Conservation (phyloP, 2,113 vertebrate species). For the Porphyrio hochstetteri region DNA sequence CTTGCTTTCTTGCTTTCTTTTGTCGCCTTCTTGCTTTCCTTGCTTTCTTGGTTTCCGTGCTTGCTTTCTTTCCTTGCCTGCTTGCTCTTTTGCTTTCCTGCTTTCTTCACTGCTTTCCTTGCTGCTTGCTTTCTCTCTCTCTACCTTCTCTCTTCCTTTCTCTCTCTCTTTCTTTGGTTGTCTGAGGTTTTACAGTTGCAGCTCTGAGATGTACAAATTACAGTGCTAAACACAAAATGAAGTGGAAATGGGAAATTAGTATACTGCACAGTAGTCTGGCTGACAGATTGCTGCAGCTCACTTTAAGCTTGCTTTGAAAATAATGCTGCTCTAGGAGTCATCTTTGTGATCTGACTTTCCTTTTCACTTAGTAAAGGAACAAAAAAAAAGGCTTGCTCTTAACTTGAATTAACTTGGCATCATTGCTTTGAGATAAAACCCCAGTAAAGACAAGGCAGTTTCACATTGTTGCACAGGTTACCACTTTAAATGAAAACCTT, state of each 20-base stretch:
- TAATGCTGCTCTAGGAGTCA: background rate
- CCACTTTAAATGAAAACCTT: background rate
- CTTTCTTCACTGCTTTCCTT: no score
- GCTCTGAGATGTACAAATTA: constrained; percentile 38
- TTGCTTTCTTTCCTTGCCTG: background rate
- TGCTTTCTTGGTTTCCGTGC: background rate
- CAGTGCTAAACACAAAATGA: constrained; percentile 16
- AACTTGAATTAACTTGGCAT: background rate
- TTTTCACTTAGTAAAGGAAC: background rate
- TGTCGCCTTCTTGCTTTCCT: no score
- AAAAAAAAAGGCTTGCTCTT: background rate
- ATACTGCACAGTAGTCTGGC: background rate
- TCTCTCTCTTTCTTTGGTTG: background rate
- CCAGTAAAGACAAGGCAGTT: background rate
- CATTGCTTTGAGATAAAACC: constrained; percentile 2
- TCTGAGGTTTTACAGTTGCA: constrained; percentile 34
- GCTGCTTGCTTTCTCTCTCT: no score
- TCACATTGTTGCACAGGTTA: background rate
- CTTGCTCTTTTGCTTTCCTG: no score
- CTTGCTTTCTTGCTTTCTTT: no score
- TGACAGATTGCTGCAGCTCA: constrained; percentile 14
- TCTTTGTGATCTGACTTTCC: background rate
- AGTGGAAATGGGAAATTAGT: constrained; percentile 47
- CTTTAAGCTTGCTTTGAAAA: constrained; percentile 13
- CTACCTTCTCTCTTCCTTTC: background rate